Base-by-base conservation (phyloP, 2,797 vertebrate genomes). In the Microctenopoma lineatum region DNA sequence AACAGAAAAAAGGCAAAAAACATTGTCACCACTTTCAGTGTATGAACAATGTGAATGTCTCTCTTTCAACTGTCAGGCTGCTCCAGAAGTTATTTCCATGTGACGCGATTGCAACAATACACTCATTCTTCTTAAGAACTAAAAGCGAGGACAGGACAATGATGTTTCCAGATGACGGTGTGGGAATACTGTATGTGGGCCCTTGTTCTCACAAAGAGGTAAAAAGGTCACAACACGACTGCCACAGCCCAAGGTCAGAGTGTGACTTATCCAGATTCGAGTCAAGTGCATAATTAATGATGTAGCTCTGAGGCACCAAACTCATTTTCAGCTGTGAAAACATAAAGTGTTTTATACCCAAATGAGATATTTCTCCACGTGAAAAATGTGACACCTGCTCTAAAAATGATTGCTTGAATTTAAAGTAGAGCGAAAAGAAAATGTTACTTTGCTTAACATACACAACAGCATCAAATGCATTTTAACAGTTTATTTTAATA, bases 241-340 rank as follows among this genome's bases (percentile, higher is more conserved):
- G 78, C 79, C 76, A 81, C 63, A 75, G 63, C 55, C 79, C 86
- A 81, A 81, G 75, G 84, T 89, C 84, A 81, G 18, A 77, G 68
- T 41, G 48, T 76, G 60, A 73, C 79, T 80, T 75, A 66, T 74
- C 64, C 65, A 59, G 36, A 84, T 77, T 86, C 77, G 80, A 85
- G 67, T 80, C 66, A 79, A 84, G 79, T 81, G 74, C 76, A 79
- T 83, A 85, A 84, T 87, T 84, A 84, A 79, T 82, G 79, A 73
- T 51, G 69, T 74, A 65, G 84, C 81, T 86, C 53, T 57, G 54
- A 82, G 79, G 79, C 79, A 80, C 60, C 45, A 73, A 83, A 76
- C 60, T 64, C 46, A 81, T 75, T 85, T 84, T 82, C 64, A 66
- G 59, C 66, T 58, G 58, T 52, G 54, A 86, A 79, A 88, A 66